phyloP scores from a whole-genome alignment of 2,797 vertebrate genomes.

The Ptychadena robeensis region DNA sequence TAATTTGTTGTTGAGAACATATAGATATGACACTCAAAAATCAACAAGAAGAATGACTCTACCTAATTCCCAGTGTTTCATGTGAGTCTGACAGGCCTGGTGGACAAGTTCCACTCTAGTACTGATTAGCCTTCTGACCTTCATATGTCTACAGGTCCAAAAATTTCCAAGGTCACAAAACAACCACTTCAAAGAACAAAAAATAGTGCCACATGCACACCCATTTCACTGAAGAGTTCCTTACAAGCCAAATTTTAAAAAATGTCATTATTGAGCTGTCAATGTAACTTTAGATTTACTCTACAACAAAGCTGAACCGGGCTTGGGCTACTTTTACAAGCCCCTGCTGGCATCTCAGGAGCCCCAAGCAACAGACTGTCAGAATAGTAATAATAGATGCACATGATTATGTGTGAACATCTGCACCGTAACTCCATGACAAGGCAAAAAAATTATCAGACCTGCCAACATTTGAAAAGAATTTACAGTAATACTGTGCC shows the following conservation, averaged over 20 bases:
- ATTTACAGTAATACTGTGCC: conserved; percentile 5
- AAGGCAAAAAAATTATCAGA: not conserved
- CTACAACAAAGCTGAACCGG: not conserved
- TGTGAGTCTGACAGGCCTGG: too few species aligned
- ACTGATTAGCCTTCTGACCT: not conserved
- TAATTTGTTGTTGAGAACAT: too few species aligned
- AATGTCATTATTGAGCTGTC: not conserved
- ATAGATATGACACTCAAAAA: too few species aligned
- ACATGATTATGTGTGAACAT: conserved; percentile 30
- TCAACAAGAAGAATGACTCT: too few species aligned
- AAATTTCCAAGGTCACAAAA: not conserved
- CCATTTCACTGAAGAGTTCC: not conserved
- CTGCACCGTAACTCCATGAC: conserved; percentile 12
- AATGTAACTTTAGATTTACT: conserved; percentile 3
- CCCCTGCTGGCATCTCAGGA: conserved; percentile 4
- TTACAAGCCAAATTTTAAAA: not conserved
- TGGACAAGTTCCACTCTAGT: too few species aligned
- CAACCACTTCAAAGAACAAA: not conserved
- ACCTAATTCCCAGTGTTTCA: too few species aligned
- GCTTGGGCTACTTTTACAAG: not conserved
- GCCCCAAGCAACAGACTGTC: conserved; percentile 36
- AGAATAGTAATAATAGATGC: conserved; percentile 20
- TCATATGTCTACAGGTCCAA: not conserved
- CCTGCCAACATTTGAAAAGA: conserved; percentile 5
- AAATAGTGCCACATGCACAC: not conserved